Percentiles rank a stretch among this genome's conserved stretches.
These are phyloP conservation scores for Carpatolechia fugitivella DNA, from an alignment of 2,888 invertebrate species.

Conservation along the genomic window DNA sequence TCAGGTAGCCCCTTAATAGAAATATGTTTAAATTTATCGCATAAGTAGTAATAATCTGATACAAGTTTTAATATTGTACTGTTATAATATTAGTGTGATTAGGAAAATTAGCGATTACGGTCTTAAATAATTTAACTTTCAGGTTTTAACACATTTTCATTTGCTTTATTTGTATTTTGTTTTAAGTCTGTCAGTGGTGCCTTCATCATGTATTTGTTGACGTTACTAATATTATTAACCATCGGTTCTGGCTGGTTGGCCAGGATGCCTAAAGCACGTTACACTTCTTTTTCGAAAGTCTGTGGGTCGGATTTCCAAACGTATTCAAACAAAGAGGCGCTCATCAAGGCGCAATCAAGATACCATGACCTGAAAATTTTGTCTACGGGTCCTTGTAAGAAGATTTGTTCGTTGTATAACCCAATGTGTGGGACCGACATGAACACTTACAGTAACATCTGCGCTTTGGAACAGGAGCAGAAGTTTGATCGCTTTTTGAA, in stretches of 20 bases:
- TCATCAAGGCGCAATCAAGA: background rate
- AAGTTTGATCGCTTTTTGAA: background rate
- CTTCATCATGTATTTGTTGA: background rate
- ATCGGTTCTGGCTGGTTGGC: background rate
- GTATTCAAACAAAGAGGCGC: background rate
- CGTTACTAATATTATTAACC: background rate
- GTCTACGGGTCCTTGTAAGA: background rate
- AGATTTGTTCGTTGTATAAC: background rate
- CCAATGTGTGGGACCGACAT: background rate
- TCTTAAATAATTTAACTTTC: too few relatives aligned
- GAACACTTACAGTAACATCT: background rate
- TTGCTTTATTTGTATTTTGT: too few relatives aligned
- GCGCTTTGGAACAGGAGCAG: background rate
- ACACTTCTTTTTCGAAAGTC: background rate
- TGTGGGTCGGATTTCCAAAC: background rate
- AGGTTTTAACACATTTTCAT: too few relatives aligned
- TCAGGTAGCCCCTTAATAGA: too few relatives aligned
- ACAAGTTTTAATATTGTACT: too few relatives aligned
- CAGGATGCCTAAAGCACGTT: background rate
- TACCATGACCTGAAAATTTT: background rate
- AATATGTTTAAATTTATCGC: too few relatives aligned
- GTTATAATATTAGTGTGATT: too few relatives aligned
- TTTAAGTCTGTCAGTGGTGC: too few relatives aligned
- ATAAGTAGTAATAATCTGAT: too few relatives aligned
- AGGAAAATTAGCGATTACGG: too few relatives aligned